A percentile compares a stretch with the other conserved stretches of the same genome.
Conservation (phyloP, 2,797 vertebrate genomes). For the Semaprochilodus insignis region DNA sequence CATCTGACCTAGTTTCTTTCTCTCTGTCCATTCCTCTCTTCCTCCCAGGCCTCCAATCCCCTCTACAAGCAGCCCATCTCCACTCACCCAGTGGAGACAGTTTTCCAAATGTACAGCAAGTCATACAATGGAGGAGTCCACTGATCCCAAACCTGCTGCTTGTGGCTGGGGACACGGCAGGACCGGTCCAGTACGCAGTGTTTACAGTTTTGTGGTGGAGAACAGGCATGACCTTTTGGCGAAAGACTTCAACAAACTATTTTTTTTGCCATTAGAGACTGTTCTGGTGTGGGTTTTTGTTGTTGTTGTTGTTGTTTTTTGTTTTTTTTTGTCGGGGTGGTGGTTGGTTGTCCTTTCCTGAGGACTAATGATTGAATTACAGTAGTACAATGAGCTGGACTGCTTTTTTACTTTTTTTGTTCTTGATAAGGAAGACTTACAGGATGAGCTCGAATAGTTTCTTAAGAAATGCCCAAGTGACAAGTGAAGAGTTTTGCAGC, state of each 20-base stretch:
- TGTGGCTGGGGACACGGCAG: constrained; percentile 69
- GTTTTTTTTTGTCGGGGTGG: neutral
- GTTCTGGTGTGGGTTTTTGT: neutral
- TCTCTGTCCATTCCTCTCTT: constrained; percentile 6
- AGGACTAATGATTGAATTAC: constrained; percentile 23
- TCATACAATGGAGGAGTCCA: constrained; percentile 91
- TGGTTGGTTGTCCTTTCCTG: constrained; percentile 6
- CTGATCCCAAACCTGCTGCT: constrained; percentile 73
- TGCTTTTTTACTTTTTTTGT: neutral
- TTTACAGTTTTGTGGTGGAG: constrained; percentile 58
- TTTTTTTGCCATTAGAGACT: constrained; percentile 5
- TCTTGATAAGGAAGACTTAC: constrained; percentile 16
- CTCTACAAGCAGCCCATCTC: constrained; percentile 93
- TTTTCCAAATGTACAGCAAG: constrained; percentile 88
- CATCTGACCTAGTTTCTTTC: constrained; percentile 52
- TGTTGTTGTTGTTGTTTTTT: neutral
- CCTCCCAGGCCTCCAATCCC: constrained; percentile 91
- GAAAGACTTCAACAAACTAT: constrained; percentile 27
- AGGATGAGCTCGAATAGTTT: constrained; percentile 5
- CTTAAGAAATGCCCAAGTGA: neutral
- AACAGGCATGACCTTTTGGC: constrained; percentile 30
- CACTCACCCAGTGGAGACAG: constrained; percentile 85
- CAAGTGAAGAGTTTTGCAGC: constrained; percentile 21
- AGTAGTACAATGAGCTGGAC: constrained; percentile 18
- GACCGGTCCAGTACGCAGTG: constrained; percentile 71